Conservation (phyloP, 2,888 invertebrate species). For the Zele albiditarsus region DNA sequence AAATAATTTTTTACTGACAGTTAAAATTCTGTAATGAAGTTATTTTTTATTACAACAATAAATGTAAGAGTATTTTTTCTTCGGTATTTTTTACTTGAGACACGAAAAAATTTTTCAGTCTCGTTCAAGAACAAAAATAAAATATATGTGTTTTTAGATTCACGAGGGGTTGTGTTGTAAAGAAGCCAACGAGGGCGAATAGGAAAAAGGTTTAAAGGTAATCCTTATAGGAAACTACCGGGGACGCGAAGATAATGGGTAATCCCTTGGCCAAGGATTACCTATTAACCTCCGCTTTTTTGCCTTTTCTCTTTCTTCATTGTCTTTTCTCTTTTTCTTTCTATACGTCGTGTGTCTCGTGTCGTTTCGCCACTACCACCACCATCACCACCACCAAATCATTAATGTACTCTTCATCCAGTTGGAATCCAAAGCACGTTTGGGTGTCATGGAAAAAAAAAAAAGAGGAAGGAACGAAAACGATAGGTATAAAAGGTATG, state of each 20-base stretch:
- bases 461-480: constrained; percentile 25
- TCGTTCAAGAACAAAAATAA: neutral
- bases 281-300: constrained; percentile 48
- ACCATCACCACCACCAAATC: neutral
- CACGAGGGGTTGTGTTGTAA: neutral
- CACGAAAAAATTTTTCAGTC: too few relatives aligned
- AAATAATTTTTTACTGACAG: too few relatives aligned
- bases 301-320: constrained; percentile 29
- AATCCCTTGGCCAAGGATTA: constrained; percentile 53
- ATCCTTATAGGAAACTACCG: constrained; percentile 38
- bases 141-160: neutral
- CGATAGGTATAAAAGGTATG: constrained; percentile 39
- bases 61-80: too few relatives aligned
- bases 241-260: constrained; percentile 54
- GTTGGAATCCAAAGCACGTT: constrained; percentile 46
- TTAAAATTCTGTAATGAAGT: too few relatives aligned
- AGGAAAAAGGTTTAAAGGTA: constrained; percentile 30
- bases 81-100: too few relatives aligned
- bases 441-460: constrained; percentile 10
- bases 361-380: constrained; percentile 2
- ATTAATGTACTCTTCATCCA: constrained; percentile 5
- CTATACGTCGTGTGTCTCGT: constrained; percentile 19
- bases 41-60: too few relatives aligned
- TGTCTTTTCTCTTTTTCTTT: constrained; percentile 8
- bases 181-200: constrained; percentile 2